These are phyloP conservation scores for Sinella curviseta DNA, from an alignment of 1,140 invertebrate genomes.

Conservation along the genomic window DNA sequence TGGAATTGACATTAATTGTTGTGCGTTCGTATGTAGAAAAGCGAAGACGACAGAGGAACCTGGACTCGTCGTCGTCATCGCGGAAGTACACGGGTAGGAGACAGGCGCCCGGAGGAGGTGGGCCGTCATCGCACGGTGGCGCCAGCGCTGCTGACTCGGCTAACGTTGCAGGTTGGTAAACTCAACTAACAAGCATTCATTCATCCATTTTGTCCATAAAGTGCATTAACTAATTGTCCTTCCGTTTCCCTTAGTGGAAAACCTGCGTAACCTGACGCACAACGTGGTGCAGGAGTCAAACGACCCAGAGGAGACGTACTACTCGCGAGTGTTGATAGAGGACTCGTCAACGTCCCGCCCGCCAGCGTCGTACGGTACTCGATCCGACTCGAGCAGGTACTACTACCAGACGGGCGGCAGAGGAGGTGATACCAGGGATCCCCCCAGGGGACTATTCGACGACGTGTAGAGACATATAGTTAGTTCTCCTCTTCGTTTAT, in stretches of 20 bases:
- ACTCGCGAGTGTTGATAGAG: constrained; percentile 3
- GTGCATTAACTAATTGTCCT: neutral
- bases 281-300: neutral
- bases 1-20: neutral
- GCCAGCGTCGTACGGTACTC: neutral
- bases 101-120: neutral
- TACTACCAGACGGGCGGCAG: neutral
- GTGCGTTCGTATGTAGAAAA: neutral
- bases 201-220: neutral
- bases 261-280: neutral
- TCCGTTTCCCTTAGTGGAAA: neutral
- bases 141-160: neutral
- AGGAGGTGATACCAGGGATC: too few species aligned
- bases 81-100: neutral
- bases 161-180: constrained; percentile 11
- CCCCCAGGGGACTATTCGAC: constrained; percentile 19
- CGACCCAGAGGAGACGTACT: neutral
- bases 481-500: too few species aligned
- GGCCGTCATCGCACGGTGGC: neutral
- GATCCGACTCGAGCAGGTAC: neutral
- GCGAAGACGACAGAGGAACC: neutral
- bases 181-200: neutral
- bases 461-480: neutral
- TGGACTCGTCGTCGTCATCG: too few species aligned
- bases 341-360: neutral